Conservation (phyloP, 1,140 invertebrate species). For the Onthophagus taurus region DNA sequence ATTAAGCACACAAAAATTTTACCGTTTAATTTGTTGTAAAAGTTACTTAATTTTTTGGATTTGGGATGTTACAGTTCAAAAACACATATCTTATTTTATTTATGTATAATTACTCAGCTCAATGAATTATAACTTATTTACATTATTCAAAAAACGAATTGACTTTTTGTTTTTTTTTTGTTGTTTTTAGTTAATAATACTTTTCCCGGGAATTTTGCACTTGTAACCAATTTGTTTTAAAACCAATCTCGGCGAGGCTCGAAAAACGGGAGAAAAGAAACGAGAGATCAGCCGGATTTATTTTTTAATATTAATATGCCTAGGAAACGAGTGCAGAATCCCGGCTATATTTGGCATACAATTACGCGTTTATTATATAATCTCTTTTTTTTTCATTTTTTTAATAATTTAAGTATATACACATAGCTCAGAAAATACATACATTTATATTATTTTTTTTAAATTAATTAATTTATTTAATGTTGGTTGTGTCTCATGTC, state of each 20-base stretch:
- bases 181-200: constrained; percentile 24
- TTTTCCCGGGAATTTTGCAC: constrained; percentile 23
- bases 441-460: no score
- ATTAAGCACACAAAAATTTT: background rate
- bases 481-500: constrained; percentile 27
- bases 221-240: constrained; percentile 22
- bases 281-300: no score
- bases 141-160: constrained; percentile 36
- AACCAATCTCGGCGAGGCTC: no score
- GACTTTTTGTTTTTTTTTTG: constrained; percentile 23
- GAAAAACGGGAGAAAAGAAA: no score
- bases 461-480: no score
- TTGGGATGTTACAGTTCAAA: constrained; percentile 36
- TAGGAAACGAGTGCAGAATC: no score
- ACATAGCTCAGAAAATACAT: constrained; percentile 39
- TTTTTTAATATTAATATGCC: no score
- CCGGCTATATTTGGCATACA: constrained; percentile 36
- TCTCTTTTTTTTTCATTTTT: no score
- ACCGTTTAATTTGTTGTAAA: background rate
- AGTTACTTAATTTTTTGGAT: background rate
- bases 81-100: constrained; percentile 34
- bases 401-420: constrained; percentile 31
- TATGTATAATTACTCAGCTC: constrained; percentile 32
- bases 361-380: constrained; percentile 32
- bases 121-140: constrained; percentile 35